Conservation (phyloP, 92 coral and sea anemone species). For the Plumapathes pennacea region DNA sequence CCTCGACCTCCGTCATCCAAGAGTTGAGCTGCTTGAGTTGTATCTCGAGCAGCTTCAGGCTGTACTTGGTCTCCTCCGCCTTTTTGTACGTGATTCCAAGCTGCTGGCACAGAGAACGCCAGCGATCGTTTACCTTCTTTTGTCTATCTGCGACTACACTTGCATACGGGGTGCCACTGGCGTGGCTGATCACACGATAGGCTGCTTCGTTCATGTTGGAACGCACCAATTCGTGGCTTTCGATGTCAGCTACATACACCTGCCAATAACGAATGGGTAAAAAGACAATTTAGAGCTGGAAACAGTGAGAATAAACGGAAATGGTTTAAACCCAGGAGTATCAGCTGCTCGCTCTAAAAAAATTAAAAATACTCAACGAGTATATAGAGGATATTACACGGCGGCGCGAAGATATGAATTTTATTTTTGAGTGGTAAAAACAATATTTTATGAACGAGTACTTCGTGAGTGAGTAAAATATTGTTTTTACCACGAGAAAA, state of each 20-base stretch:
- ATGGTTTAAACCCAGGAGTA: too few species aligned
- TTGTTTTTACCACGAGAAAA: too few species aligned
- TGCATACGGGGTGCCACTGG: slow-evolving; percentile 79
- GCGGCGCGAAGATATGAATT: not conserved
- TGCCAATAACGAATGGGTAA: not conserved
- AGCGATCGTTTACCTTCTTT: slow-evolving; percentile 86
- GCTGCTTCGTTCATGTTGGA: slow-evolving; percentile 86
- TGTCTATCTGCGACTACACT: slow-evolving; percentile 78
- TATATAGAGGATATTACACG: not conserved
- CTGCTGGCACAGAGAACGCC: slow-evolving; percentile 97
- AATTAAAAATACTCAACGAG: not conserved
- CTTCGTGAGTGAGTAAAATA: too few species aligned
- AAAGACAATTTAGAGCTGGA: too few species aligned
- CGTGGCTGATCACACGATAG: slow-evolving; percentile 79
- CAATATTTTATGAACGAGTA: too few species aligned
- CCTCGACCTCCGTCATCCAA: slow-evolving; percentile 91
- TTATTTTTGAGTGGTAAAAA: not conserved
- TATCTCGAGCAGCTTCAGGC: slow-evolving; percentile 81
- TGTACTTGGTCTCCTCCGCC: slow-evolving; percentile 96
- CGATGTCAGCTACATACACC: slow-evolving; percentile 95
- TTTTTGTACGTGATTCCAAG: slow-evolving; percentile 96
- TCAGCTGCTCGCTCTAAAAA: too few species aligned
- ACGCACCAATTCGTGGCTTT: slow-evolving; percentile 82
- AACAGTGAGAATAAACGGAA: too few species aligned
- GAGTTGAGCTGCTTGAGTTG: slow-evolving; percentile 88